Evolutionary conservation across 2,888 invertebrate species (phyloP), one percentile per base, ranked within the genome.

Genomic region (Suillia variegata): DNA sequence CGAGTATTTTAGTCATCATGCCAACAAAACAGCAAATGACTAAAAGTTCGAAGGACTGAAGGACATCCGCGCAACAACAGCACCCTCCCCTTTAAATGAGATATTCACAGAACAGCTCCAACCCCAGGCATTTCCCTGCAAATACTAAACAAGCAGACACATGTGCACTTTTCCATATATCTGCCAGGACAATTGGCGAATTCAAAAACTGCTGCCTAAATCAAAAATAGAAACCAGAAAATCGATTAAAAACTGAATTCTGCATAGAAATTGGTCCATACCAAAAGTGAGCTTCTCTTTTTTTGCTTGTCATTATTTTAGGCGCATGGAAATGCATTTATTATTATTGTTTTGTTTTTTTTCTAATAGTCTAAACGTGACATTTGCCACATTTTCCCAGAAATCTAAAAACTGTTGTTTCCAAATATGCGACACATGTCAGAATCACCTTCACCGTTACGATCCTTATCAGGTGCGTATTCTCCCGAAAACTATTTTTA

Each of bases 361-460:
- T 45, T 5, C 45, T 45, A 45, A 45, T 45, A 20, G 18, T 17
- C 5, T 22, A 21, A 54, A 31, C 53, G 21, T 38, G 38, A 33
- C 38, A 38, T 5, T 38, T 38, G 10, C 20, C n/a, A n/a, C 21
- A 20, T 26, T 47, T 22, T 55, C 24, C 26, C 13, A n/a, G n/a
- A n/a, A n/a, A n/a, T n/a, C n/a, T n/a, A n/a, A n/a, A n/a, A n/a
- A n/a, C n/a, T n/a, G n/a, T 31, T 26, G 12, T 33, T 31, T 80
- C 54, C 76, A 80, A 77, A 75, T 77, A 74, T 80, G 66, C 77
- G 76, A 68, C 77, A 79, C 70, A 77, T 81, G 75, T 79, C 80
- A 65, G 79, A 80, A 71, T 78, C 82, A 62, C 79, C 82, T 68
- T 75, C 79, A 67, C 78, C 82, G 65, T 71, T 78, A 66, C 80